Conservation (phyloP, 2,113 vertebrate species). For the Hiodon tergisus region DNA sequence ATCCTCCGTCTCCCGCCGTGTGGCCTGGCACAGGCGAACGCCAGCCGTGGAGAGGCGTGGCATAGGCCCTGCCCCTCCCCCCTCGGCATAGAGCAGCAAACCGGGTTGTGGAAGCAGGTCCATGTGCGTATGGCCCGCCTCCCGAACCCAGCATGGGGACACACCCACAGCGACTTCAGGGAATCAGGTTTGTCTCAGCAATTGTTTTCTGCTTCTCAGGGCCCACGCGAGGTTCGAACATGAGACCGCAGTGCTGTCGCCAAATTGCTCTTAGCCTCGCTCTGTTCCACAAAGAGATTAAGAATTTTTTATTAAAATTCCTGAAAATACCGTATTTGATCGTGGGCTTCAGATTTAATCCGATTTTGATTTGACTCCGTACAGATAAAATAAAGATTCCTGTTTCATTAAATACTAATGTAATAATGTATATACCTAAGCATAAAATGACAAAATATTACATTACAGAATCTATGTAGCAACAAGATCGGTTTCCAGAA, state of each 20-base stretch:
- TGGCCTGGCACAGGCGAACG: conserved; percentile 25
- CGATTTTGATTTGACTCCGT: background rate
- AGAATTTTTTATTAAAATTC: background rate
- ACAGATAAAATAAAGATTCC: background rate
- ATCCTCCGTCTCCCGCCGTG: conserved; percentile 55
- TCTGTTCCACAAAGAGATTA: background rate
- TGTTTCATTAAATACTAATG: background rate
- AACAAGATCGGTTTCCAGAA: too few relatives aligned
- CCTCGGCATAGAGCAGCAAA: conserved; percentile 11
- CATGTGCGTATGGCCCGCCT: too few relatives aligned
- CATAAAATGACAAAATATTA: background rate
- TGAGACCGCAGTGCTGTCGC: too few relatives aligned
- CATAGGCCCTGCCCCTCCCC: background rate
- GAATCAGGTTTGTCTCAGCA: too few relatives aligned
- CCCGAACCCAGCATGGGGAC: too few relatives aligned
- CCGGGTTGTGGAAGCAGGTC: too few relatives aligned
- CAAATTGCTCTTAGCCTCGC: too few relatives aligned
- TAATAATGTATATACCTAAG: background rate
- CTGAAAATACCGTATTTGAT: background rate
- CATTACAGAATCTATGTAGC: background rate
- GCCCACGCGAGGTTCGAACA: too few relatives aligned
- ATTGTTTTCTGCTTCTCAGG: too few relatives aligned
- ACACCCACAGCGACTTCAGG: too few relatives aligned
- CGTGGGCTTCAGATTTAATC: background rate
- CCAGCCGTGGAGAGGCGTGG: conserved; percentile 41